Evolutionary conservation across 2,113 vertebrate genomes (phyloP).

Genomic region (Smithornis capensis): DNA sequence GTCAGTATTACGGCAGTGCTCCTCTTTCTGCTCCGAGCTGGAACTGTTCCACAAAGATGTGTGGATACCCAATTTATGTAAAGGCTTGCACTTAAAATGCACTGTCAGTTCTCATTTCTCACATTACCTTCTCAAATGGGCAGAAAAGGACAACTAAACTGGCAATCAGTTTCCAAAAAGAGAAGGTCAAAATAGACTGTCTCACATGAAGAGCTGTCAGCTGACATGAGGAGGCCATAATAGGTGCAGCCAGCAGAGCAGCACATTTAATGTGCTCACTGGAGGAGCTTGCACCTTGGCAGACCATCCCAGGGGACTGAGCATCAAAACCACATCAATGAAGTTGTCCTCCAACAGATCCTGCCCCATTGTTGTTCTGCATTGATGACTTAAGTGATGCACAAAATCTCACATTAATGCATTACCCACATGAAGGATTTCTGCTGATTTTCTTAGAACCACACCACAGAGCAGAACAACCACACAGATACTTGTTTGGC

Average conservation of each 20-base stretch:
- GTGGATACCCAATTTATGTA: slow-evolving; percentile 48
- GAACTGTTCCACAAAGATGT: slow-evolving; percentile 45
- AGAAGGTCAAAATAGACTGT: slow-evolving; percentile 53
- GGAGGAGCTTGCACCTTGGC: neutral
- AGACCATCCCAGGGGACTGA: neutral
- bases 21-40: slow-evolving; percentile 22
- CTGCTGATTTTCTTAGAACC: neutral
- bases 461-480: neutral
- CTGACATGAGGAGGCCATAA: neutral
- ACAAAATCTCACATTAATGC: fast-evolving
- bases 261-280: fast-evolving
- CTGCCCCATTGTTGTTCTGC: neutral
- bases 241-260: neutral
- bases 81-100: slow-evolving; percentile 65
- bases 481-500: neutral
- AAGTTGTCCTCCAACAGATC: neutral
- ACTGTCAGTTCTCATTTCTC: slow-evolving; percentile 73
- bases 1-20: neutral
- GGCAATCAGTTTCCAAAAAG: slow-evolving; percentile 61
- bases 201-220: neutral
- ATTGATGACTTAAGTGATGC: neutral
- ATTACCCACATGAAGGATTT: neutral
- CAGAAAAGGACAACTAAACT: slow-evolving; percentile 62
- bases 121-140: slow-evolving; percentile 62
- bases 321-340: fast-evolving